Evolutionary conservation across 2,113 vertebrate genomes (phyloP), one percentile per base, ranked within the genome.

Genomic region (Rallus limicola): DNA sequence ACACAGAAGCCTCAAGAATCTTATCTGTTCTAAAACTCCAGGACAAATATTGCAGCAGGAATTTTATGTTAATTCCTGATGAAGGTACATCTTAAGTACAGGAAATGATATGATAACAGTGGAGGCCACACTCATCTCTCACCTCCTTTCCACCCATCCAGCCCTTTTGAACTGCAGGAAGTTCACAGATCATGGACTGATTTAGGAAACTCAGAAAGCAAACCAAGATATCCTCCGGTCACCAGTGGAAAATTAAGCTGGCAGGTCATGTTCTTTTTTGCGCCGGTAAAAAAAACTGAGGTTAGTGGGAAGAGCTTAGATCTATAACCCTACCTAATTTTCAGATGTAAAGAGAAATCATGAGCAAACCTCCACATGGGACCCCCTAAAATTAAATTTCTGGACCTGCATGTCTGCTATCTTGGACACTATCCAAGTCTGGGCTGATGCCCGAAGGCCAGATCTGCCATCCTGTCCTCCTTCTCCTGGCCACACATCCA

Each of bases 1-100:
- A 85, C 81, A 82, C 16, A 89, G 62, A 91, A 97, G 79, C 96
- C 95, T 96, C 93, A 97, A 89, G 81, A 93, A 95, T 91, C 93
- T 97, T 95, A 97, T 96, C 96, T 95, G 11, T 79, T 93, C 62
- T 55, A 82, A 89, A 92, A 95, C 71, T 90, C 44, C 74, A 81
- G 95, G 94, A 69, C 58, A 96, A 92, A 89, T 94, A 88, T 33
- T 93, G 53, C 60, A 90, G 18, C 16, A 92, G 68, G 68, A 90
- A 25, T 86, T 94, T 96, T 60, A 68, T 93, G 93, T 90, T 86
- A 88, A 93, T 86, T 95, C 59, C 75, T 71, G 52, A 68, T 78
- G 60, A 68, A 94, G 60, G 18, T 60, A 38, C 26, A 33, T 34
- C 68, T 71, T 75, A 84, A 81, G 64, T 42, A 75, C 50, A 95